Conservation (phyloP, 2,797 vertebrate species). For the Arremon brunneinucha region DNA sequence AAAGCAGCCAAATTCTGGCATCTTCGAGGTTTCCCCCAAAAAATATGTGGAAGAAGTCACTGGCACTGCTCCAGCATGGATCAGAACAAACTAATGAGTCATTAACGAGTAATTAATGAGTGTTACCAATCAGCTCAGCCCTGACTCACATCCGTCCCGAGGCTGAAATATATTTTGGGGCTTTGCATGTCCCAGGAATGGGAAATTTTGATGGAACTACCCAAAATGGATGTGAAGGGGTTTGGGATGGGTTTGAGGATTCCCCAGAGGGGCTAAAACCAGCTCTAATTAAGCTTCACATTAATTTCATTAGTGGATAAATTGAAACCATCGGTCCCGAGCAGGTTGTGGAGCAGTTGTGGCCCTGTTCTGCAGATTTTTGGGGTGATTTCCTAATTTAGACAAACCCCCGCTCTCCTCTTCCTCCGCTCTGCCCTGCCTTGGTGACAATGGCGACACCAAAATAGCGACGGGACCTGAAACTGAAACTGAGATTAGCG, state of each 20-base stretch:
- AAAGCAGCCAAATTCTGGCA: neutral
- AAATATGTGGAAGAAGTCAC: neutral
- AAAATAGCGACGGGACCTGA: neutral
- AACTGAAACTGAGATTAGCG: neutral
- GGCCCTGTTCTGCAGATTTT: neutral
- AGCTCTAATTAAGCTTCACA: fast-evolving
- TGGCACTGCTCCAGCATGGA: fast-evolving
- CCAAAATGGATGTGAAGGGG: neutral
- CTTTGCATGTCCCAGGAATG: no score
- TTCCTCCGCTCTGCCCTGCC: neutral
- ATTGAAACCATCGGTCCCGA: fast-evolving
- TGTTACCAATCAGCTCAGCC: neutral
- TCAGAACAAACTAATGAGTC: neutral
- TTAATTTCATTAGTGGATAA: fast-evolving
- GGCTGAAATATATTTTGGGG: neutral
- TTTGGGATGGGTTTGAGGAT: neutral
- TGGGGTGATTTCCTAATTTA: neutral
- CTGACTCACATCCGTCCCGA: neutral
- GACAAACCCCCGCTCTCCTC: neutral
- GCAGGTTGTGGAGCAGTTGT: fast-evolving
- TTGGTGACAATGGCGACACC: neutral
- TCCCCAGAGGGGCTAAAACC: fast-evolving
- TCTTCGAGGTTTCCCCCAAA: neutral
- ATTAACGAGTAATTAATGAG: neutral
- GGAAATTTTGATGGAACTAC: neutral